A percentile compares a stretch with the other conserved stretches of the same genome.
Evolutionary conservation across 2,888 invertebrate genomes (phyloP).

Genomic region (Eremobia ochroleuca): DNA sequence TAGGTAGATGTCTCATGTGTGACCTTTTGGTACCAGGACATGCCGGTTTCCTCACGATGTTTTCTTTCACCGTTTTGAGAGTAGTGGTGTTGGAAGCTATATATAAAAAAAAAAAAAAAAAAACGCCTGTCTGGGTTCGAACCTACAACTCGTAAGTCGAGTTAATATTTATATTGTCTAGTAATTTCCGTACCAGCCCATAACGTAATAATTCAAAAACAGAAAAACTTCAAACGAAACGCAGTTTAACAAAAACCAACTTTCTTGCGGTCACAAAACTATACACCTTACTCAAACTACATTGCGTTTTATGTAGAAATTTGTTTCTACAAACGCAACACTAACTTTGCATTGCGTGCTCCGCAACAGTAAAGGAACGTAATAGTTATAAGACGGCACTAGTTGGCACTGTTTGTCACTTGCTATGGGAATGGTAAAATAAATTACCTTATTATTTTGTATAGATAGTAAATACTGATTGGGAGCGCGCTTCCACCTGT

Average conservation of each 20-base stretch:
- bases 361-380: constrained; percentile 70
- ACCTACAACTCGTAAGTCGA: no score
- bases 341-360: constrained; percentile 68
- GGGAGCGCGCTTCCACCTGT: neutral
- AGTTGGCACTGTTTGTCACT: constrained; percentile 77
- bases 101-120: no score
- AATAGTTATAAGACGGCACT: constrained; percentile 72
- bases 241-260: constrained; percentile 24
- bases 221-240: constrained; percentile 33
- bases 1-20: neutral
- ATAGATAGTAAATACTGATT: neutral
- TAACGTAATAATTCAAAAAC: constrained; percentile 32
- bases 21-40: neutral
- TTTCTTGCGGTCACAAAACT: constrained; percentile 38
- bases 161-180: neutral
- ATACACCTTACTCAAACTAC: constrained; percentile 13
- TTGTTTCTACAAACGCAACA: constrained; percentile 47
- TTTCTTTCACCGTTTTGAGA: no score
- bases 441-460: constrained; percentile 33
- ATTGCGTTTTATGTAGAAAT: constrained; percentile 48
- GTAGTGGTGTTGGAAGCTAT: no score
- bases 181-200: constrained; percentile 30
- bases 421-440: constrained; percentile 46
- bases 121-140: no score
- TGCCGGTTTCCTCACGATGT: neutral